Base-by-base conservation (phyloP, 2,797 vertebrate species). In the Hozukius guyotensis region DNA sequence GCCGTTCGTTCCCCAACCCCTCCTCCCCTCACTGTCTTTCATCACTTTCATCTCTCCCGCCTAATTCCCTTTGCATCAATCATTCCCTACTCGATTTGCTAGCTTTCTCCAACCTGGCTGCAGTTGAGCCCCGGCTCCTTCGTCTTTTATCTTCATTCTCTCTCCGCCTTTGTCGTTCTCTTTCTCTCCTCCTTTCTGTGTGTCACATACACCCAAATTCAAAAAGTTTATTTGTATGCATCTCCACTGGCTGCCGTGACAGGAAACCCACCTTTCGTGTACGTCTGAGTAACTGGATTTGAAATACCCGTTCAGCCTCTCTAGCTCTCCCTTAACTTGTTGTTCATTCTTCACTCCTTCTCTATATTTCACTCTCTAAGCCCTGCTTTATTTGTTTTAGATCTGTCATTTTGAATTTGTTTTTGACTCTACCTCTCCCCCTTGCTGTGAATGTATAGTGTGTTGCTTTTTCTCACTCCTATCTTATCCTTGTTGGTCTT, bases 11-110 rank as follows among this genome's bases (percentile, higher is more conserved):
- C 29, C 60, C 18, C 42, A 0, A 0, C 13, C 29, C 25, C 34
- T 38, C 42, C 56, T 68, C 31, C 36, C 42, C 24, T 22, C 55
- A 8, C 36, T 1, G 5, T 62, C 59, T 75, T 84, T 77, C 46
- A 78, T 80, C 76, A 52, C 59, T 78, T 72, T 72, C 32, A 77
- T 80, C 62, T 82, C 20, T 69, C 11, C 66, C 25, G 59, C 49
- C 62, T 83, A 34, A 76, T 84, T 85, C 36, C 13, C 46, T 76
- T 56, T 67, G 66, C 81, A 84, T 86, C 73, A 79, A 2, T 81
- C 78, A 69, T 72, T 49, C 69, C 22, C 4, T 14, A 2, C 64
- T 84, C 46, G 29, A 55, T 79, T 65, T 53, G 14, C 65, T 57
- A 11, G 42, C 12, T 49, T 61, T 76, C n/a, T 62, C 25, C 9